A percentile compares a stretch with the other conserved stretches of the same genome.
Conservation (phyloP, 1,140 invertebrate genomes). For the Patella vulgata region DNA sequence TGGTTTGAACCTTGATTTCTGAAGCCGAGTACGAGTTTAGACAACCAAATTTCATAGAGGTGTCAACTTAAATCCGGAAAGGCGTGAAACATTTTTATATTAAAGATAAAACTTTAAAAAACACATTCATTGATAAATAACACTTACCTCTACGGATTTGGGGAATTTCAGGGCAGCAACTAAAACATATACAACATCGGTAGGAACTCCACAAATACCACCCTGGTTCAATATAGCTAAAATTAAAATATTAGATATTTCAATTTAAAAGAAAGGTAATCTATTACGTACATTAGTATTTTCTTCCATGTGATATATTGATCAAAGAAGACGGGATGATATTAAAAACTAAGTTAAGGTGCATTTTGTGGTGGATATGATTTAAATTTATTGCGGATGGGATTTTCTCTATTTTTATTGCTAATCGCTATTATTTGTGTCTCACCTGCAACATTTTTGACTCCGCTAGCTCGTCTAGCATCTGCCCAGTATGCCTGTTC, state of each 20-base stretch:
- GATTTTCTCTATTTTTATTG: too few relatives aligned
- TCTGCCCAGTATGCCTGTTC: conserved; percentile 40
- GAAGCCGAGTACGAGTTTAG: too few relatives aligned
- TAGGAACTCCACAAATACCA: conserved; percentile 49
- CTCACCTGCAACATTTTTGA: conserved; percentile 48
- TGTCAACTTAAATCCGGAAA: too few relatives aligned
- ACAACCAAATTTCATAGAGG: too few relatives aligned
- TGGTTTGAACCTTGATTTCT: too few relatives aligned
- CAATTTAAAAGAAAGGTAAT: neutral
- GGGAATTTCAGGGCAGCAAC: conserved; percentile 49
- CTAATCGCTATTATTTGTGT: too few relatives aligned
- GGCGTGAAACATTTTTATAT: too few relatives aligned
- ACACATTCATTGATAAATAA: too few relatives aligned
- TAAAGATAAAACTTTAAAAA: too few relatives aligned
- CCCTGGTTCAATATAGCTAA: conserved; percentile 52
- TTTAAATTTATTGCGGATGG: too few relatives aligned
- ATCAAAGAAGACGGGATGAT: neutral
- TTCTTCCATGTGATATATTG: neutral
- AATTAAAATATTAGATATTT: conserved; percentile 4
- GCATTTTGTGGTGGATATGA: too few relatives aligned
- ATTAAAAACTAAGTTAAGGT: too few relatives aligned
- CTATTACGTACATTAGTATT: neutral
- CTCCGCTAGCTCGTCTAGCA: conserved; percentile 39
- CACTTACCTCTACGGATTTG: conserved; percentile 42
- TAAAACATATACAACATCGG: conserved; percentile 49